Conservation (phyloP, 2,888 invertebrate species). For the Gortyna flavago region DNA sequence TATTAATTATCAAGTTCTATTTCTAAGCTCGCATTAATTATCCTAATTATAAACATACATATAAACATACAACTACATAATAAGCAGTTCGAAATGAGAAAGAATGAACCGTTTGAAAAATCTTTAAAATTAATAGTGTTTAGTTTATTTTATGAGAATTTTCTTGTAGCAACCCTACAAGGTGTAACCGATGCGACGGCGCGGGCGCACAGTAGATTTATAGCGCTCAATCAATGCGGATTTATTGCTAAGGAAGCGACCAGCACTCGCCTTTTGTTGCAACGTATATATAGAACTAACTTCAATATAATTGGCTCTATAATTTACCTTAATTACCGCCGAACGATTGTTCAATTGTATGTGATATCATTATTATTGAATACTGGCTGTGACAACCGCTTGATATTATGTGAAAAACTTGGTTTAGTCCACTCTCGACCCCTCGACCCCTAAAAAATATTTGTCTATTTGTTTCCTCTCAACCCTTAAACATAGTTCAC, state of each 20-base stretch:
- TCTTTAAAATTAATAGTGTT: background rate
- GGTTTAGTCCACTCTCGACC: too few relatives aligned
- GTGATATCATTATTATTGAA: slow-evolving; percentile 55
- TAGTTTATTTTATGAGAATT: background rate
- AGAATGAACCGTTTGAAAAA: background rate
- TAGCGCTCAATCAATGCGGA: slow-evolving; percentile 90
- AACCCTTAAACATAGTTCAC: too few relatives aligned
- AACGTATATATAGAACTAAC: slow-evolving; percentile 80
- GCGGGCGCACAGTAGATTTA: slow-evolving; percentile 86
- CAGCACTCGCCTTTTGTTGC: slow-evolving; percentile 82
- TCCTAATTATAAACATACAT: background rate
- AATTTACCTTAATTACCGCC: slow-evolving; percentile 69
- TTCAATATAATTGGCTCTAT: slow-evolving; percentile 82
- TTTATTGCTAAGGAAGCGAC: slow-evolving; percentile 88
- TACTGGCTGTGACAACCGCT: background rate
- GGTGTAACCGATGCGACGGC: slow-evolving; percentile 72
- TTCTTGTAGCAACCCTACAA: slow-evolving; percentile 44
- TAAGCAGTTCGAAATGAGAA: background rate
- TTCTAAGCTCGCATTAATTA: background rate
- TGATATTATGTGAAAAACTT: background rate
- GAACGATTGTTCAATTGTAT: slow-evolving; percentile 39
- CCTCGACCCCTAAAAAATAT: too few relatives aligned
- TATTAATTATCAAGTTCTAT: background rate
- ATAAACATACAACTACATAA: too few relatives aligned
- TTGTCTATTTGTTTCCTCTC: too few relatives aligned